A percentile compares a stretch with the other conserved stretches of the same genome.
Conservation (phyloP, 2,113 vertebrate genomes). For the Otocyon megalotis region DNA sequence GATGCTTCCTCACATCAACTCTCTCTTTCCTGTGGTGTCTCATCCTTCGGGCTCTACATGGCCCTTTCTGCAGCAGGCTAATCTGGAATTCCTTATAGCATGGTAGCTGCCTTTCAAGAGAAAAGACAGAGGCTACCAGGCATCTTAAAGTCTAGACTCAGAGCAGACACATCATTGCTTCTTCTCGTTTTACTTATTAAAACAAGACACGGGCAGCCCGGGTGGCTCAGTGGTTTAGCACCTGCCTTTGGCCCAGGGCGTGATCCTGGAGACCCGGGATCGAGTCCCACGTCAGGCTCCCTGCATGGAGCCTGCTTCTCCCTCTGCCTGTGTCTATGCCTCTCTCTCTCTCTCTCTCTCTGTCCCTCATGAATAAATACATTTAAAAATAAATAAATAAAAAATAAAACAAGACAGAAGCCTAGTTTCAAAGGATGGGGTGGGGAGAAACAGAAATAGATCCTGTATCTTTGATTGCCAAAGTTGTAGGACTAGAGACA, state of each 20-base stretch:
- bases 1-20: background rate
- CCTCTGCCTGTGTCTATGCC: no score
- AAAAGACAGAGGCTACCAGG: background rate
- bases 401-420: background rate
- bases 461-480: background rate
- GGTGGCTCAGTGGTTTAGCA: no score
- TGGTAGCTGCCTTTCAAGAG: background rate
- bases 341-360: no score
- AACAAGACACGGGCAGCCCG: background rate
- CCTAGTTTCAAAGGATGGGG: background rate
- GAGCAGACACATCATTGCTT: background rate
- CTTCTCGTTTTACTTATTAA: background rate
- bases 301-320: no score
- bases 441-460: background rate
- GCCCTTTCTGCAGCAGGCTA: background rate
- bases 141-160: background rate
- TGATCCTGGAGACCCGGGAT: no score
- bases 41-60: background rate
- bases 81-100: background rate
- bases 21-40: background rate
- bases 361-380: no score
- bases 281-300: no score
- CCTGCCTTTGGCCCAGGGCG: no score
- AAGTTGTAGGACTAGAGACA: background rate
- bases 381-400: no score